Evolutionary conservation across 2,797 vertebrate genomes (phyloP).

Genomic region (Spondyliosoma cantharus): DNA sequence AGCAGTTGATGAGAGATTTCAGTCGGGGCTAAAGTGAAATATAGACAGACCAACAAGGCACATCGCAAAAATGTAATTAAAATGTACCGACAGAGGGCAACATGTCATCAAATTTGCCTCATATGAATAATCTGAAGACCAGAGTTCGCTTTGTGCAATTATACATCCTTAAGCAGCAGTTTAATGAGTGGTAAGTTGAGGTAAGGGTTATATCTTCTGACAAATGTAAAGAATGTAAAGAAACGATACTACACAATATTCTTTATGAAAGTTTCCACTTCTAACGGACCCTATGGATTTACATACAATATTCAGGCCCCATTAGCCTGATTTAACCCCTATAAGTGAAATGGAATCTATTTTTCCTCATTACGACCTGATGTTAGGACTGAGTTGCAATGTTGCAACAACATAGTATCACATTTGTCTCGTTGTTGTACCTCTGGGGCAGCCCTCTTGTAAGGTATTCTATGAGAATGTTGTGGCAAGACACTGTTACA

Average conservation of each 20-base stretch:
- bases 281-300: background rate
- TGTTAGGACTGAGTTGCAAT: background rate
- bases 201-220: background rate
- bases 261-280: slow-evolving; percentile 27
- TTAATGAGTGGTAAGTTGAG: background rate
- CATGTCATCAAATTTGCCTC: background rate
- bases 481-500: slow-evolving; percentile 55
- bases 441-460: slow-evolving; percentile 43
- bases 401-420: slow-evolving; percentile 25
- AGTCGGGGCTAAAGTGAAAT: background rate
- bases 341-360: slow-evolving; percentile 7
- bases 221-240: background rate
- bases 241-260: background rate
- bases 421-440: slow-evolving; percentile 41
- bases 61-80: background rate
- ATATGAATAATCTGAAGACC: background rate
- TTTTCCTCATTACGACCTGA: slow-evolving; percentile 11
- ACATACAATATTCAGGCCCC: too few species aligned
- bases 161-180: background rate
- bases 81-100: background rate
- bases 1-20: background rate
- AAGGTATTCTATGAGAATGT: slow-evolving; percentile 48
- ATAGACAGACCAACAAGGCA: too few species aligned
- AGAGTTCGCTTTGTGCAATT: background rate
- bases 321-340: slow-evolving; percentile 3